phyloP scores from a whole-genome alignment of 1,140 invertebrate species.

The Mizuhopecten yessoensis region DNA sequence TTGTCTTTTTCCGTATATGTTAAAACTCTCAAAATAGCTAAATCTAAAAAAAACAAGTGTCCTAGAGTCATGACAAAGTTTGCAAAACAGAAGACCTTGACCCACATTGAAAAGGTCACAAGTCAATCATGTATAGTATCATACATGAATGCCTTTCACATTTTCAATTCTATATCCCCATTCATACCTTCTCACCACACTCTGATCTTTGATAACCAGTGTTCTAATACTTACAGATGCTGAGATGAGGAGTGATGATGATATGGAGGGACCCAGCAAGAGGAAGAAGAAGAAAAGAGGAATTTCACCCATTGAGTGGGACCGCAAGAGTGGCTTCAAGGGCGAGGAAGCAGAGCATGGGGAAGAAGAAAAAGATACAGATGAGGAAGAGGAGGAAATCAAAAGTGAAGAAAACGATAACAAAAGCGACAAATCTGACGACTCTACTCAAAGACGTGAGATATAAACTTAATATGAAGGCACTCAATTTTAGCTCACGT shows the following conservation, averaged over 20 bases:
- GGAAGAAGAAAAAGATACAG: slow-evolving; percentile 58
- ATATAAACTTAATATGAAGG: not conserved
- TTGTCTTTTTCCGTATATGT: too few relatives aligned
- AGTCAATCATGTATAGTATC: too few relatives aligned
- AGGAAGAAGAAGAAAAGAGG: slow-evolving; percentile 71
- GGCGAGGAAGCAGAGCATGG: slow-evolving; percentile 68
- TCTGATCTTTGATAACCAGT: too few relatives aligned
- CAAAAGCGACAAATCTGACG: slow-evolving; percentile 64
- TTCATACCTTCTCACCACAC: too few relatives aligned
- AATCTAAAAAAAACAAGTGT: too few relatives aligned
- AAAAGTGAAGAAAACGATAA: slow-evolving; percentile 67
- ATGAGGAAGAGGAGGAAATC: slow-evolving; percentile 65
- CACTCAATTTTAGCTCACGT: too few relatives aligned
- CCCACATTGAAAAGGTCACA: too few relatives aligned
- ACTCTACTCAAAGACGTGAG: not conserved
- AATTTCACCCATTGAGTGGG: slow-evolving; percentile 82
- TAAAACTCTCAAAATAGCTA: too few relatives aligned
- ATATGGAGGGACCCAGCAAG: slow-evolving; percentile 49
- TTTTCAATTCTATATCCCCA: too few relatives aligned
- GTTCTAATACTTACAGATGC: slow-evolving; percentile 39
- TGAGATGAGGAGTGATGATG: slow-evolving; percentile 51
- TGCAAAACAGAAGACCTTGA: too few relatives aligned
- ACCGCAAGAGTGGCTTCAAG: slow-evolving; percentile 71
- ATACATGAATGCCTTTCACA: too few relatives aligned
- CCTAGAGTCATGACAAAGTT: too few relatives aligned